phyloP scores from a whole-genome alignment of 2,113 vertebrate genomes.

The Leucosticte australis region DNA sequence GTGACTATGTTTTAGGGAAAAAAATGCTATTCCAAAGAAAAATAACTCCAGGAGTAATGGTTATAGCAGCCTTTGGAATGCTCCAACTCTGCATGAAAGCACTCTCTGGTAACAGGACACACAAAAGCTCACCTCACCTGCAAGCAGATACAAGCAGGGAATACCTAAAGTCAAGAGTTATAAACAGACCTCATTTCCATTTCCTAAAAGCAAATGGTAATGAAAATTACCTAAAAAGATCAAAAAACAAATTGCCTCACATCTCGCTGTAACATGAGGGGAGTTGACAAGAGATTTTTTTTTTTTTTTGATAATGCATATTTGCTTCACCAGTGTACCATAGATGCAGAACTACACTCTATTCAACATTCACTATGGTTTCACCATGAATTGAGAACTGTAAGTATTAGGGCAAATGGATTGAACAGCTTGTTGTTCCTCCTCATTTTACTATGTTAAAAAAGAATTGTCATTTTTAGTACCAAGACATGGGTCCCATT shows the following conservation, averaged over 20 bases:
- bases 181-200: background rate
- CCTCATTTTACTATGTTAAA: background rate
- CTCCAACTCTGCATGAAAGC: background rate
- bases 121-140: background rate
- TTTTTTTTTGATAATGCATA: background rate
- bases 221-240: background rate
- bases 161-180: background rate
- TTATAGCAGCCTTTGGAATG: background rate
- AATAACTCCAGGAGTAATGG: background rate
- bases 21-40: background rate
- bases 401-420: background rate
- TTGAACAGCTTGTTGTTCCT: background rate
- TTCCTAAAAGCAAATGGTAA: background rate
- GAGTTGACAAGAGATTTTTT: background rate
- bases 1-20: background rate
- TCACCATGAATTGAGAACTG: background rate
- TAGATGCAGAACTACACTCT: background rate
- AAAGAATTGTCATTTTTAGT: background rate
- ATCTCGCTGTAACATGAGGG: fast-evolving
- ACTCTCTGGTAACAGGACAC: background rate
- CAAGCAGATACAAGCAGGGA: background rate
- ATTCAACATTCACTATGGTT: background rate
- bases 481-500: background rate
- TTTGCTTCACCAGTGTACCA: background rate
- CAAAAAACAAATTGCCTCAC: background rate